Percentiles rank a stretch among this genome's conserved stretches.
phyloP scores from a whole-genome alignment of 2,797 vertebrate genomes.

The Lateolabrax maculatus region DNA sequence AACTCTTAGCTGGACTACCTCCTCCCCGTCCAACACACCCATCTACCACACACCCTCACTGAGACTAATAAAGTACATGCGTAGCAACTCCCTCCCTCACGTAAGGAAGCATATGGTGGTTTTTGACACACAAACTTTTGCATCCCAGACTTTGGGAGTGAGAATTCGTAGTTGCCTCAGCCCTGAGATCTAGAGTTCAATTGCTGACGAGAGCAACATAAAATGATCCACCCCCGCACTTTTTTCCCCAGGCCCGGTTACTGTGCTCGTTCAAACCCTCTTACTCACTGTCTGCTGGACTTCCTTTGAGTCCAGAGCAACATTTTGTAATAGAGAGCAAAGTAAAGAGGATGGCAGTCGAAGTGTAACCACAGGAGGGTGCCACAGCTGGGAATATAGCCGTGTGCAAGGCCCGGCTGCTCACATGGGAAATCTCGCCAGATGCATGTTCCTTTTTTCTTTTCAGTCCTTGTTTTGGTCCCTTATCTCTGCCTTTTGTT shows the following conservation, averaged over 20 bases:
- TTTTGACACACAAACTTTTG: constrained; percentile 22
- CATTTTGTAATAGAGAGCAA: constrained; percentile 33
- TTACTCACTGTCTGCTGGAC: constrained; percentile 81
- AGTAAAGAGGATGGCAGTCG: constrained; percentile 9
- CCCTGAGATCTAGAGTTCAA: constrained; percentile 44
- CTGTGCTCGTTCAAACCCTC: constrained; percentile 67
- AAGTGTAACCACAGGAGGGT: constrained; percentile 47
- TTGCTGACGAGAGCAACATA: constrained; percentile 46
- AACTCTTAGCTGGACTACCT: constrained; percentile 75
- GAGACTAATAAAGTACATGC: constrained; percentile 62
- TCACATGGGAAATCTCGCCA: constrained; percentile 33
- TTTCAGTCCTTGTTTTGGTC: constrained; percentile 44
- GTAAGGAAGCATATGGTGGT: constrained; percentile 26
- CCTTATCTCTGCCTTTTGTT: constrained; percentile 1
- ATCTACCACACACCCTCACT: constrained; percentile 53
- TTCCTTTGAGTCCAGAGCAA: constrained; percentile 71
- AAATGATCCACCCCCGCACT: constrained; percentile 57
- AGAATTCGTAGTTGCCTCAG: constrained; percentile 34
- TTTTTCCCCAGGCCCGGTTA: constrained; percentile 53
- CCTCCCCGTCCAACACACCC: constrained; percentile 71
- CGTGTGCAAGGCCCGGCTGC: constrained; percentile 21
- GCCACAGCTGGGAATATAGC: constrained; percentile 55
- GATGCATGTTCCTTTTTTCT: constrained; percentile 22
- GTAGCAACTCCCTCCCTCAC: constrained; percentile 34
- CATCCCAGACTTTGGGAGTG: constrained; percentile 32